Evolutionary conservation across 2,113 vertebrate genomes (phyloP), one percentile per base, ranked within the genome.

Genomic region (Pelvicachromis taeniatus): DNA sequence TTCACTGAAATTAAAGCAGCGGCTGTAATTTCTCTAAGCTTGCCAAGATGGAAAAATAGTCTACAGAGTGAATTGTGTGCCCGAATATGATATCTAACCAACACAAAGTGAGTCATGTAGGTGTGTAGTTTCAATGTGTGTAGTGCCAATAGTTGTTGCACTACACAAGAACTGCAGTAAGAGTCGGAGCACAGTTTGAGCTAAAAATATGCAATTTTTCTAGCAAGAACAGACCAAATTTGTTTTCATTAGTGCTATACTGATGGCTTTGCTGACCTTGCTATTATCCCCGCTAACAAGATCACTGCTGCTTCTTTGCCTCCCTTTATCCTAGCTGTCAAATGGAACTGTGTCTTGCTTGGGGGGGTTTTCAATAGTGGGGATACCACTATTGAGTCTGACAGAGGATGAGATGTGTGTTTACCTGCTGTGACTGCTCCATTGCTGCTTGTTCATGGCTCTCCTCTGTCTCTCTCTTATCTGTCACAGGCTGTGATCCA

Each of bases 401-500:
- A 93, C 90, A 88, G 82, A 85, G 88, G 91, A 80, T 65, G 85
- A 89, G 91, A 82, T 91, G 89, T 91, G 65, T 35, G 54, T 92
- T 92, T 80, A 90, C 91, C 89, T 89, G 87, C 91, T 92, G 88
- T 56, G 87, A 90, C 88, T 89, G 84, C 87, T 88, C 83, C 84
- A 61, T 79, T 88, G 86, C 82, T 83, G 82, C 88, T 82, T 79
- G 85, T 85, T 90, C 89, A 84, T 61, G 68, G 82, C 77, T 89
- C 77, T 86, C 38, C 48, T 68, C 81, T 79, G 73, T 91, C 81
- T 89, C 61, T 80, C 77, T 89, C 42, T 89, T 87, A 87, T 92
- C 92, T 85, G 86, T 93, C 91, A 42, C 94, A 98, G 97, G 97
- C 97, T 59, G 97, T 98, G 89, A 97, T 98, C 94, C 97, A 97